Base-by-base conservation (phyloP, 2,797 vertebrate genomes). In the Rhynchotus rufescens region DNA sequence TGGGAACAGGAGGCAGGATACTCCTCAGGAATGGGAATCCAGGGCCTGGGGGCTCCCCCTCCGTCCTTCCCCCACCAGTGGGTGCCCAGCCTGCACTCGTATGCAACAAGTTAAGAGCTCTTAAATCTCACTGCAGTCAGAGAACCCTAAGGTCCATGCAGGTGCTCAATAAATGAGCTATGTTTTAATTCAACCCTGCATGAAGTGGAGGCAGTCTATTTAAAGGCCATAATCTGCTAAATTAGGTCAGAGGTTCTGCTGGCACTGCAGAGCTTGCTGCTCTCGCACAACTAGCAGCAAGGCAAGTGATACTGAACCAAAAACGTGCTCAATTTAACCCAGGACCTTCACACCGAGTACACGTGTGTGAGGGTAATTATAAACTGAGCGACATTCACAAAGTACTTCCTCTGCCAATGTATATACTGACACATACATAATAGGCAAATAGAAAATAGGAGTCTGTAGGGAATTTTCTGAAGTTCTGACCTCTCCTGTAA, bases 241-340 rank as follows among this genome's bases (percentile, higher is more conserved):
- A 85, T 72, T 22, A 80, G 30, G 61, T 61, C 59, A 45, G 42
- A 82, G 75, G 75, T 89, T 34, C 42, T n/a, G 23, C 66, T 83
- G 91, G 87, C 49, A 67, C 26, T 77, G 79, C 88, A 76, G 82
- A 75, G 38, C 60, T 86, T 91, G 73, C 57, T 4, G 38, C 47
- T 42, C 3, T 59, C 66, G 64, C 56, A 20, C 72, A 82, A 68
- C 8, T 19, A 8, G 21, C 45, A 87, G 71, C 26, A 80, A 84
- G 64, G 44, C 86, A 87, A 93, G 65, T 4, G 0, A 3, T 2
- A 57, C 47, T 64, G 52, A 71, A 72, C 11, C 47, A 80, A 83
- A 92, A 91, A 54, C 6, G 72, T 7, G 10, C n/a, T 85, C 28
- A 38, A 52, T 51, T 45, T n/a, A 25, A 44, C 6, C 82, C n/a